A percentile compares a stretch with the other conserved stretches of the same genome.
These are phyloP conservation scores for Schizopygopsis pylzovi DNA, from an alignment of 2,797 vertebrate genomes.

Conservation along the genomic window DNA sequence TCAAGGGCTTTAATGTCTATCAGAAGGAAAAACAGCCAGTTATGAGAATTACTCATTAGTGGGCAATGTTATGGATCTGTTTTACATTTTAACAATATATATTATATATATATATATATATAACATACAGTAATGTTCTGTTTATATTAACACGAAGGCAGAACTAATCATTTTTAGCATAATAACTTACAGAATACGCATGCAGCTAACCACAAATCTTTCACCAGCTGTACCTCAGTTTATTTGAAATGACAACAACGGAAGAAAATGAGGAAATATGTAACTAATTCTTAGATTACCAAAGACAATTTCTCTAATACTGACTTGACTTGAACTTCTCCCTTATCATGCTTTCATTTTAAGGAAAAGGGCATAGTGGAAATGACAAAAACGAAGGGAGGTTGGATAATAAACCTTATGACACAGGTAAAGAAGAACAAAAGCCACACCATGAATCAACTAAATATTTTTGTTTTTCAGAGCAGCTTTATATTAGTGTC, in stretches of 20 bases:
- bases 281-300: background rate
- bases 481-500: slow-evolving; percentile 64
- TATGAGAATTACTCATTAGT: slow-evolving; percentile 19
- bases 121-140: background rate
- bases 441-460: slow-evolving; percentile 54
- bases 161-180: background rate
- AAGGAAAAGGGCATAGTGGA: background rate
- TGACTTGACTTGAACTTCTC: background rate
- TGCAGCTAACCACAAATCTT: background rate
- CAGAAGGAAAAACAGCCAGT: slow-evolving; percentile 50
- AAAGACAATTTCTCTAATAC: background rate
- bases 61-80: background rate
- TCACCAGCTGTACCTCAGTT: background rate
- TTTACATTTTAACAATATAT: background rate
- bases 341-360: background rate
- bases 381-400: background rate
- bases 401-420: slow-evolving; percentile 8
- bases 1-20: slow-evolving; percentile 63
- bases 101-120: background rate
- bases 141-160: background rate
- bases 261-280: background rate
- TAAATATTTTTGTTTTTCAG: slow-evolving; percentile 63
- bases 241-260: background rate
- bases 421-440: slow-evolving; percentile 20
- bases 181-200: background rate